Base-by-base conservation (phyloP, 1,140 invertebrate genomes). In the Battus philenor region DNA sequence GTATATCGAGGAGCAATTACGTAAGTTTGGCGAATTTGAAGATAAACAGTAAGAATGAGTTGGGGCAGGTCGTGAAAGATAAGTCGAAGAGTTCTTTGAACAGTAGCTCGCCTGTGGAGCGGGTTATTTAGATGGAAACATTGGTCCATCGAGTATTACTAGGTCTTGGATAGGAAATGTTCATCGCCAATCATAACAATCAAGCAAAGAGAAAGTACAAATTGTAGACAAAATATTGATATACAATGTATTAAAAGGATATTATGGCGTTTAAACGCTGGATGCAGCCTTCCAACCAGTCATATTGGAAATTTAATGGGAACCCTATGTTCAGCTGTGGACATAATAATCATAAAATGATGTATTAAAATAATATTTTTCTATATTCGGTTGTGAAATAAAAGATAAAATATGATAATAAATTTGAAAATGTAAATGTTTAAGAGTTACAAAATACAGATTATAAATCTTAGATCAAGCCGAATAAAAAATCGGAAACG, bases 21-120 rank as follows among this genome's bases (percentile, higher is more conserved):
- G 86, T 86, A 1, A 82, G 80, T 44, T 48, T 87, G 15, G 86
- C 83, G 2, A 86, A 85, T 53, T 45, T 87, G 16, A 83, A 76
- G 54, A 86, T 87, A 5, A 74, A 74, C 34, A 70, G 66, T 32
- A 67, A 68, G 20, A 36, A 49, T 22, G 62, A 66, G 5, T 33
- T 58, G 12, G 54, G 39, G 13, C 52, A 47, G 9, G n/a, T 3
- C 5, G 33, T 31, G 4, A 29, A 49, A 7, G 45, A 53, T 6
- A 59, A 64, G 10, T 18, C 44, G 9, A 56, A 45, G 13, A 51
- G 30, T 41, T 34, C 50, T n/a, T 30, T 46, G 0, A 59, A 62
- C 1, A 47, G 64, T 4, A 56, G 44, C 4, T 53, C 59, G 8
- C 68, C 64, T 0, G 39, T 59, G 0, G 71, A 73, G 44, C 44